A percentile compares a stretch with the other conserved stretches of the same genome.
Evolutionary conservation across 1,140 invertebrate genomes (phyloP).

Genomic region (Diachasmimorpha longicaudata): DNA sequence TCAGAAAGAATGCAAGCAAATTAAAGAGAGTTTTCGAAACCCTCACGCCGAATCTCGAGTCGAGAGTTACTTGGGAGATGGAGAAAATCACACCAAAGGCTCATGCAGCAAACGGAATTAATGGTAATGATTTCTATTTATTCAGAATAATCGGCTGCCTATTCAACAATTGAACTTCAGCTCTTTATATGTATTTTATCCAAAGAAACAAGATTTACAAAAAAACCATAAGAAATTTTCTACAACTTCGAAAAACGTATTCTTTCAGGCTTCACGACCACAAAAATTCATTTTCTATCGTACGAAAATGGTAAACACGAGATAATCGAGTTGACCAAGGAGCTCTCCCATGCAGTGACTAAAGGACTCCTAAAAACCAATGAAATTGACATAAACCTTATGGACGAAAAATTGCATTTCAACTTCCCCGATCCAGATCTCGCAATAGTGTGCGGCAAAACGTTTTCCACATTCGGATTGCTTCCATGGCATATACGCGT

Average conservation of each 20-base stretch:
- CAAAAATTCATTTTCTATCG: conserved; percentile 60
- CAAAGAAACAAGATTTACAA: neutral
- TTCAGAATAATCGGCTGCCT: neutral
- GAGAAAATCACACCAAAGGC: conserved; percentile 52
- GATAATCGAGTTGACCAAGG: conserved; percentile 56
- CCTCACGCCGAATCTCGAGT: conserved; percentile 58
- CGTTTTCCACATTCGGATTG: conserved; percentile 68
- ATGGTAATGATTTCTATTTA: neutral
- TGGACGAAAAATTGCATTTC: conserved; percentile 62
- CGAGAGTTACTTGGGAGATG: conserved; percentile 65
- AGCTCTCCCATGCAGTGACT: conserved; percentile 52
- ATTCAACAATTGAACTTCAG: neutral
- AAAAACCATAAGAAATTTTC: neutral
- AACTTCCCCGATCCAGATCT: conserved; percentile 72
- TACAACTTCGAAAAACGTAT: neutral
- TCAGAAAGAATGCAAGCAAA: conserved; percentile 65
- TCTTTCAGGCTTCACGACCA: conserved; percentile 48
- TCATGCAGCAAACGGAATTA: conserved; percentile 59
- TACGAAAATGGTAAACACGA: conserved; percentile 65
- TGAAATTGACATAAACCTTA: conserved; percentile 56
- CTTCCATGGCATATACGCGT: conserved; percentile 75
- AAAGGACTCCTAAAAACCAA: conserved; percentile 43
- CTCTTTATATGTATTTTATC: neutral
- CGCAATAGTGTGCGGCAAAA: conserved; percentile 67
- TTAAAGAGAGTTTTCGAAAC: conserved; percentile 64